These are phyloP conservation scores for Channallabes apus DNA, from an alignment of 2,797 vertebrate genomes.

Conservation along the genomic window DNA sequence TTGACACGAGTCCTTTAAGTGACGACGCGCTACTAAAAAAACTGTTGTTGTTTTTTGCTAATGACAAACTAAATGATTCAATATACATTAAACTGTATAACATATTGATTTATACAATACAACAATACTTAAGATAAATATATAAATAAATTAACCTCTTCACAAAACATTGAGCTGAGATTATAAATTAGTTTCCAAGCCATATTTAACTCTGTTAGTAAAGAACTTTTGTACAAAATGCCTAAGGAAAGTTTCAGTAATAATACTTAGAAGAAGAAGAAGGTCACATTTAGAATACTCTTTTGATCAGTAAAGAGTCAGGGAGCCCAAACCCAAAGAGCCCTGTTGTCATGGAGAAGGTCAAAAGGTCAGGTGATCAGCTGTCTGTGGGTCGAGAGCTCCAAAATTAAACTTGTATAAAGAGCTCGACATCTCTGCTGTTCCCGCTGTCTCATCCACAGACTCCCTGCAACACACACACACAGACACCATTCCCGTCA, in stretches of 20 bases:
- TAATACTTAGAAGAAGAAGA: neutral
- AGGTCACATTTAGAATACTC: neutral
- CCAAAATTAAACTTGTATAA: neutral
- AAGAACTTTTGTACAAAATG: slow-evolving; percentile 8
- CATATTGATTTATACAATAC: neutral
- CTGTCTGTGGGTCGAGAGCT: neutral
- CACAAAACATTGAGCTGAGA: slow-evolving; percentile 10
- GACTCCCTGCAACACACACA: slow-evolving; percentile 3
- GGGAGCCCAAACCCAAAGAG: neutral
- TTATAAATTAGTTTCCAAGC: slow-evolving; percentile 5
- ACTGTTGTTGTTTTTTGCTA: neutral
- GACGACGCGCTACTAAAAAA: neutral
- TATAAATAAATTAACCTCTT: neutral
- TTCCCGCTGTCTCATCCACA: neutral
- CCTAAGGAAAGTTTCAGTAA: neutral
- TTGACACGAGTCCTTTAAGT: neutral
- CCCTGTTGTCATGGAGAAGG: neutral
- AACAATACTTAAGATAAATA: slow-evolving; percentile 10
- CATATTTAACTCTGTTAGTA: slow-evolving; percentile 9
- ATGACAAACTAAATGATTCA: neutral
- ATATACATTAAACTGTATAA: neutral
- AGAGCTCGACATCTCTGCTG: neutral
- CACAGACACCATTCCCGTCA: neutral
- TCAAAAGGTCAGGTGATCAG: slow-evolving; percentile 8
- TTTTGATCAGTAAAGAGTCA: neutral